Percentiles rank a stretch among this genome's conserved stretches.
phyloP scores from a whole-genome alignment of 2,113 vertebrate genomes.

The Lonchura striata region DNA sequence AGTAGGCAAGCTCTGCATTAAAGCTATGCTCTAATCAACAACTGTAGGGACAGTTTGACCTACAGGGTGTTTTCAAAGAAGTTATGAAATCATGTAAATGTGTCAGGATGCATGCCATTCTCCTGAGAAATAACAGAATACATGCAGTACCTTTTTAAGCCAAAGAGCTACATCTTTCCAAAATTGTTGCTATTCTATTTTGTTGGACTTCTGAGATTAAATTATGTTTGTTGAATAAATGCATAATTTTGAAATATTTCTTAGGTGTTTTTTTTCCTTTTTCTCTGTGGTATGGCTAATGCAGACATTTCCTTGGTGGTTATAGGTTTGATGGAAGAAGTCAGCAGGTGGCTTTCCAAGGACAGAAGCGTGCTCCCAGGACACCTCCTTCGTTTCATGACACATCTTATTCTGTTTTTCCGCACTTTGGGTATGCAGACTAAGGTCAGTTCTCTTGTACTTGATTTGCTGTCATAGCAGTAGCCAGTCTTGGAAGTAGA shows the following conservation, averaged over 20 bases:
- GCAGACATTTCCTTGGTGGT: not conserved
- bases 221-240: not conserved
- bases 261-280: not conserved
- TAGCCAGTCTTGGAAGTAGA: not conserved
- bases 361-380: conserved; percentile 82
- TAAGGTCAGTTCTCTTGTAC: conserved; percentile 76
- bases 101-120: not conserved
- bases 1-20: not conserved
- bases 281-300: not conserved
- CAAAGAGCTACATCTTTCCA: not conserved
- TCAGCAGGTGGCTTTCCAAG: conserved; percentile 87
- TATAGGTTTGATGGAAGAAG: conserved; percentile 90
- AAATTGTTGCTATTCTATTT: not conserved
- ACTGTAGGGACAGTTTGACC: not conserved
- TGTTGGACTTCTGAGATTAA: not conserved
- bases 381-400: conserved; percentile 92
- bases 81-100: not conserved
- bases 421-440: conserved; percentile 87
- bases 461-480: not conserved
- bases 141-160: not conserved
- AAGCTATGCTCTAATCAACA: not conserved
- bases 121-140: not conserved
- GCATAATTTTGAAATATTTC: not conserved
- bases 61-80: not conserved
- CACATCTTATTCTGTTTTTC: conserved; percentile 92